phyloP scores from a whole-genome alignment of 2,888 invertebrate genomes.

The Melanostoma scalare region DNA sequence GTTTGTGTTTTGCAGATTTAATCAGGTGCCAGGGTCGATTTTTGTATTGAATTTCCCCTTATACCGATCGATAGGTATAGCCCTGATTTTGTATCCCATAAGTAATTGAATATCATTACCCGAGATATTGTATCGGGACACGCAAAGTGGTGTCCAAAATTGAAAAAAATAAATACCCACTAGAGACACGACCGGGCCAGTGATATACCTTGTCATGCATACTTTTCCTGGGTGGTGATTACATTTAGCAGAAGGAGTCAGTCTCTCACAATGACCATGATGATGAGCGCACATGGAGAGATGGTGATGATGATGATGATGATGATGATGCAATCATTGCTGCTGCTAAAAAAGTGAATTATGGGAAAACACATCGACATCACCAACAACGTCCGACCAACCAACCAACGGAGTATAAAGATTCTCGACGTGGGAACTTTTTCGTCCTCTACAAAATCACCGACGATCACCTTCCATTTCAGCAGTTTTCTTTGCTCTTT shows the following conservation, averaged over 20 bases:
- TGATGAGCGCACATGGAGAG: constrained; percentile 26
- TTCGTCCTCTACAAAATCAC: constrained; percentile 41
- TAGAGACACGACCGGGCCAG: constrained; percentile 18
- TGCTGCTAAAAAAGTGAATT: constrained; percentile 69
- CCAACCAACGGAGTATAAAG: constrained; percentile 7
- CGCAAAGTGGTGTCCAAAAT: constrained; percentile 59
- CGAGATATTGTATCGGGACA: constrained; percentile 46
- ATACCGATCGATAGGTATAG: constrained; percentile 30
- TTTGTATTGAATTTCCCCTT: constrained; percentile 51
- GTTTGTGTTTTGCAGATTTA: constrained; percentile 41
- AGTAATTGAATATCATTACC: constrained; percentile 66
- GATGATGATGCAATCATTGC: constrained; percentile 68
- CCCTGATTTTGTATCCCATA: constrained; percentile 28
- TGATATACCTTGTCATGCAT: constrained; percentile 10
- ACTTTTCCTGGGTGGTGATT: constrained; percentile 50
- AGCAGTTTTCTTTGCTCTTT: background rate
- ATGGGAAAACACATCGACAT: constrained; percentile 56
- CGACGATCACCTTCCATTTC: constrained; percentile 66
- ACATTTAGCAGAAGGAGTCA: constrained; percentile 41
- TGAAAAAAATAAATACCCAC: constrained; percentile 57
- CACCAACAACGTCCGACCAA: background rate
- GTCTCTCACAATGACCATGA: constrained; percentile 41
- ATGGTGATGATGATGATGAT: constrained; percentile 17
- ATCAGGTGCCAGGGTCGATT: constrained; percentile 57
- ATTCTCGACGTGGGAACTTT: constrained; percentile 65